Base-by-base conservation (phyloP, 2,797 vertebrate genomes). In the Sus cebifrons region DNA sequence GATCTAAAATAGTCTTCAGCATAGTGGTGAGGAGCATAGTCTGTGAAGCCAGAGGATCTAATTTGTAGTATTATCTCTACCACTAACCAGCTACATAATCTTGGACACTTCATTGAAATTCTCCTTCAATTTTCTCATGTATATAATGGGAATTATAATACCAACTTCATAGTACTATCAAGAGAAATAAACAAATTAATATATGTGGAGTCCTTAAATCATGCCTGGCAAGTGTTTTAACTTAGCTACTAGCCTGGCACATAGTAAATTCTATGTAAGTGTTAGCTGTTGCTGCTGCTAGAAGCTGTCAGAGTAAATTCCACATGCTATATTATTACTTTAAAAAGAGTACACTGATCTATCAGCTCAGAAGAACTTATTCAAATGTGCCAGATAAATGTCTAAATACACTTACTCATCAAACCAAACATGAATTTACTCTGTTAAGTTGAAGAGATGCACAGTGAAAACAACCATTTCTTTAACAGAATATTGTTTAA, bases 361-460 rank as follows among this genome's bases (percentile, higher is more conserved):
- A 91, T 96, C 77, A 1, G 91, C 89, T n/a, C 16, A 87, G 52
- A 97, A n/a, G 18, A 91, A 92, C 62, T 2, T 93, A 83, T 96
- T 97, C 94, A 96, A 73, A 7, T 20, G 67, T 96, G 52, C 74
- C 93, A 96, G 58, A 49, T 29, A 94, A 89, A 82, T 74, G 96
- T 96, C 65, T 95, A 97, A 90, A 95, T 91, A 95, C 2, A 87
- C 84, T 97, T 96, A 71, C 90, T 95, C 96, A 96, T 52, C 68
- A 54, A 6, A 97, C 25, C n/a, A 97, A 78, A 54, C 77, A 91
- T 54, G 49, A 96, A 94, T 96, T 95, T 97, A 90, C 86, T 84
- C 91, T 81, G 62, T 70, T 70, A 94, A 96, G 49, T 87, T 94
- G 73, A 96, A 97, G 40, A 83, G 79, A 94, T 70, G 23, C 65